Evolutionary conservation across 2,888 invertebrate species (phyloP).

Genomic region (Drosophila meridiana): DNA sequence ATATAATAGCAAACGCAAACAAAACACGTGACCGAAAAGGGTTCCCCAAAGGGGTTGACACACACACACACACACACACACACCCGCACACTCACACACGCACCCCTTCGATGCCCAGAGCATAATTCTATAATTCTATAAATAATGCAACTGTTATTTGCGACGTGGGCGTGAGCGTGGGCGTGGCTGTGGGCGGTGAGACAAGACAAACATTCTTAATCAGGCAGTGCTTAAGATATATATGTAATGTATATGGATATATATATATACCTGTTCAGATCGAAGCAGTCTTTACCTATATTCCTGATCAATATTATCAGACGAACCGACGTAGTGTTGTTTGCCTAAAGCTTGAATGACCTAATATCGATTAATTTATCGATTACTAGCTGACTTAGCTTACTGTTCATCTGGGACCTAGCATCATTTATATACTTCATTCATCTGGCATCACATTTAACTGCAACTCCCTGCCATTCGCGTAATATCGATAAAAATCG

Average conservation of each 20-base stretch:
- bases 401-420: neutral
- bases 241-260: neutral
- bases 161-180: conserved; percentile 1
- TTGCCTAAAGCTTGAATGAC: no score
- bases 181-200: neutral
- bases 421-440: no score
- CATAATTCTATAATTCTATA: conserved; percentile 57
- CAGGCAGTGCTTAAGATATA: neutral
- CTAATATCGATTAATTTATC: neutral
- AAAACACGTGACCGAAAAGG: conserved; percentile 43
- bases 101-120: conserved; percentile 46
- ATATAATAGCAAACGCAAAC: conserved; percentile 75
- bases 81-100: neutral
- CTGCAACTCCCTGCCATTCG: neutral
- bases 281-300: neutral
- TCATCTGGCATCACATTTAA: neutral
- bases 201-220: neutral
- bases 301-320: neutral
- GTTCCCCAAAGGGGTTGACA: conserved; percentile 31
- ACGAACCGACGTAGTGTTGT: no score
- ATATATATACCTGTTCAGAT: neutral
- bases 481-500: neutral
- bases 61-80: conserved; percentile 7
- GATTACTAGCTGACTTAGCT: neutral
- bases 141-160: conserved; percentile 70